Conservation (phyloP, 2,797 vertebrate species). For the Astyanax mexicanus region DNA sequence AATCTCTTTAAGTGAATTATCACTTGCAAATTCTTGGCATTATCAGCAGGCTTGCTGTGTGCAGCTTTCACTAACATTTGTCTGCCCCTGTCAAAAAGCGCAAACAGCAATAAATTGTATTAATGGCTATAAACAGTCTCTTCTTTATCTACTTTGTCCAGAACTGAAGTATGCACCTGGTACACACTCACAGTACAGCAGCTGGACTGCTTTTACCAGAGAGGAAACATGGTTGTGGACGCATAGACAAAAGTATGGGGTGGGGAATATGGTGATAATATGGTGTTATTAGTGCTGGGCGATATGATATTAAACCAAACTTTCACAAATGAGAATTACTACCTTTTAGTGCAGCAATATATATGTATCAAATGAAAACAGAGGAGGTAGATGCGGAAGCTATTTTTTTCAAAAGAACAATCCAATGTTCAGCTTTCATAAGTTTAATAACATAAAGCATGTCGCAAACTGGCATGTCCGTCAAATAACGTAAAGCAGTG, state of each 20-base stretch:
- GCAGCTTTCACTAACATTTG: background rate
- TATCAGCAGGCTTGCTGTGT: background rate
- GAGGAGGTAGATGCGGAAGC: too few species aligned
- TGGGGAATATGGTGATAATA: background rate
- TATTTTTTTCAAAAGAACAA: too few species aligned
- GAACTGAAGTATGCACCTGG: background rate
- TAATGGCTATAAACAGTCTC: constrained; percentile 4
- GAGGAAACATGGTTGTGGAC: background rate
- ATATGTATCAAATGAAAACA: too few species aligned
- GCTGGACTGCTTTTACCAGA: background rate
- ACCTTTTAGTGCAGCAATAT: too few species aligned
- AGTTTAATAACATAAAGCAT: too few species aligned
- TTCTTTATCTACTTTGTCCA: background rate
- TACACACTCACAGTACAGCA: background rate
- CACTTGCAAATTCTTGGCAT: constrained; percentile 10
- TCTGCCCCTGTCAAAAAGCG: background rate
- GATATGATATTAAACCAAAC: too few species aligned
- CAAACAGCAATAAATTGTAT: background rate
- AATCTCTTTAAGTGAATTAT: background rate
- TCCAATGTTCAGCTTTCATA: too few species aligned
- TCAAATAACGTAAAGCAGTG: too few species aligned
- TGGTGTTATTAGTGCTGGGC: too few species aligned
- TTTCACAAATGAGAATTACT: too few species aligned
- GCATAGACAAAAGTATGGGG: too few species aligned
- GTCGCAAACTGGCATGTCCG: too few species aligned